phyloP scores from a whole-genome alignment of 2,797 vertebrate genomes.

The Gobionotothen gibberifrons region DNA sequence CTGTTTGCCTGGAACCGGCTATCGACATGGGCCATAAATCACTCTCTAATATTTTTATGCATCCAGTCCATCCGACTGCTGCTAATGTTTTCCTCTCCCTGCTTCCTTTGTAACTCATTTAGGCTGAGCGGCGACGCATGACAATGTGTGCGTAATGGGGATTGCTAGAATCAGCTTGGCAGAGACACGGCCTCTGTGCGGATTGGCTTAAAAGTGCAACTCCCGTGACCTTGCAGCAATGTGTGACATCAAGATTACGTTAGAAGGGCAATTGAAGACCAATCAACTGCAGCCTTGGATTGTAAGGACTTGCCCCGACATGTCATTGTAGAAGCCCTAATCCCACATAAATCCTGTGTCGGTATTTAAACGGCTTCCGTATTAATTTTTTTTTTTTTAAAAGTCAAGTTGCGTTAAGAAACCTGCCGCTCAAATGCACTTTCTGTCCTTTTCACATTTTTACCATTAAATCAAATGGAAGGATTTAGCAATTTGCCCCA shows the following conservation, averaged over 20 bases:
- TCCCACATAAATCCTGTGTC: conserved; percentile 26
- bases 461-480: conserved; percentile 6
- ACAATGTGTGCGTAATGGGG: conserved; percentile 57
- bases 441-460: conserved; percentile 11
- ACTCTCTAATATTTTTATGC: conserved; percentile 75
- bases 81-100: conserved; percentile 70
- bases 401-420: conserved; percentile 24
- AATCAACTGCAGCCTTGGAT: conserved; percentile 50
- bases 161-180: conserved; percentile 53
- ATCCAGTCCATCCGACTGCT: conserved; percentile 66
- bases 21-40: conserved; percentile 79
- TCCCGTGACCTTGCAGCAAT: conserved; percentile 58
- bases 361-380: conserved; percentile 27
- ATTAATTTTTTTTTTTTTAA: too few species aligned
- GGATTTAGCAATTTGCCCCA: conserved; percentile 1
- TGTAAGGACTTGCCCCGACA: conserved; percentile 3
- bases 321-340: conserved; percentile 4
- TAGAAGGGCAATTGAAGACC: conserved; percentile 35
- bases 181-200: conserved; percentile 33
- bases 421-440: conserved; percentile 31
- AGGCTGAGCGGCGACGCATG: conserved; percentile 62
- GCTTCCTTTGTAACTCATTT: conserved; percentile 73
- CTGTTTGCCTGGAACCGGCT: conserved; percentile 72
- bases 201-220: conserved; percentile 54
- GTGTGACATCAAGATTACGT: conserved; percentile 54